phyloP scores from a whole-genome alignment of 2,113 vertebrate species.

The Vulpes ferrilata region DNA sequence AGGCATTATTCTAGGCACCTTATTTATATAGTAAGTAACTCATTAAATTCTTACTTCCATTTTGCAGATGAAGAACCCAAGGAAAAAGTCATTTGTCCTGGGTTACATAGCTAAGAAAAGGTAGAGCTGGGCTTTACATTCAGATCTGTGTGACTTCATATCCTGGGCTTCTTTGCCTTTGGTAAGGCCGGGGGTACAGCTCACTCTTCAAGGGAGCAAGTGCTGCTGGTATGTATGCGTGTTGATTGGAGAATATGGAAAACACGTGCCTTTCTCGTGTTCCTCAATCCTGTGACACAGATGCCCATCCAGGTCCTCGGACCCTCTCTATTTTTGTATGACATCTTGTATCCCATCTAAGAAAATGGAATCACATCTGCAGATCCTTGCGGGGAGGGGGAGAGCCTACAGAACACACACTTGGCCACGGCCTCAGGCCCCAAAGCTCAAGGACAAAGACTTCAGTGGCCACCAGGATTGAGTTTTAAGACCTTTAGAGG shows the following conservation, averaged over 20 bases:
- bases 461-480: conserved; percentile 34
- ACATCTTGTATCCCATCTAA: background rate
- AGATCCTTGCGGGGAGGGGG: background rate
- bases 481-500: conserved; percentile 53
- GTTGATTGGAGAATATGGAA: too few relatives aligned
- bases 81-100: background rate
- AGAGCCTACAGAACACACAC: background rate
- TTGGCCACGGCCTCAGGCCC: conserved; percentile 12
- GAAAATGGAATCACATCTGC: background rate
- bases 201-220: background rate
- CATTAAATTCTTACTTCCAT: conserved; percentile 28
- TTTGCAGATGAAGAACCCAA: conserved; percentile 24
- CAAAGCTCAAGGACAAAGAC: conserved; percentile 40
- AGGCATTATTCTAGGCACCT: background rate
- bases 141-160: background rate
- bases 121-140: background rate
- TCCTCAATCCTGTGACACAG: background rate
- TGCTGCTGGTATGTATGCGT: background rate
- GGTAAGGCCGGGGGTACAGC: background rate
- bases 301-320: background rate
- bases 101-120: background rate
- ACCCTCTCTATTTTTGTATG: background rate
- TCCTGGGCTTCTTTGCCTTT: background rate
- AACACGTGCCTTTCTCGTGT: background rate
- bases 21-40: conserved; percentile 12